Percentiles rank a stretch among this genome's conserved stretches.
phyloP scores from a whole-genome alignment of 2,797 vertebrate species.

The Epinephelus coioides region DNA sequence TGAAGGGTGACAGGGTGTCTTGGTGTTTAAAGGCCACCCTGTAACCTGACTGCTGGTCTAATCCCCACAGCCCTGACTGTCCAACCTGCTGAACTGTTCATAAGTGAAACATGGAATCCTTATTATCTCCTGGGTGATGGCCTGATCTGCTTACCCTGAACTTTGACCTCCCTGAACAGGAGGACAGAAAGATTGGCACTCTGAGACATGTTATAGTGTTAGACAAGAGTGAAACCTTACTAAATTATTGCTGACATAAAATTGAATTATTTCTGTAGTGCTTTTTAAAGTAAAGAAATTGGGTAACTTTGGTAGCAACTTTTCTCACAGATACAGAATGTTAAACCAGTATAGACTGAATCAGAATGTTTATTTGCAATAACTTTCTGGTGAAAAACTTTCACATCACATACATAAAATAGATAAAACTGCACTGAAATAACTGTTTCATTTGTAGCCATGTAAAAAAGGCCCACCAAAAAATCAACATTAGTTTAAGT shows the following conservation, averaged over 20 bases:
- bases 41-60: background rate
- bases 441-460: no score
- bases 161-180: conserved; percentile 25
- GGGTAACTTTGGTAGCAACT: no score
- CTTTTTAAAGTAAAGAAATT: background rate
- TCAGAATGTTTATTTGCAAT: no score
- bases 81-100: background rate
- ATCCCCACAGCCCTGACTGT: background rate
- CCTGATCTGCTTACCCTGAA: conserved; percentile 1
- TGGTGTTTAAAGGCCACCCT: background rate
- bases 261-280: background rate
- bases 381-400: no score
- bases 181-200: background rate
- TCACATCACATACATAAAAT: no score
- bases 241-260: conserved; percentile 1
- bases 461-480: no score
- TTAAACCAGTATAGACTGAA: no score
- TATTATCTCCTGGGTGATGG: background rate
- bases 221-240: background rate
- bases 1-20: background rate
- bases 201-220: background rate
- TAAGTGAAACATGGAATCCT: background rate
- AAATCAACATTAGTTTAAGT: no score
- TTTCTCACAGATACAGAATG: background rate
- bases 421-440: no score